A percentile compares a stretch with the other conserved stretches of the same genome.
Conservation (phyloP, 2,888 invertebrate genomes). For the Meganola albula region DNA sequence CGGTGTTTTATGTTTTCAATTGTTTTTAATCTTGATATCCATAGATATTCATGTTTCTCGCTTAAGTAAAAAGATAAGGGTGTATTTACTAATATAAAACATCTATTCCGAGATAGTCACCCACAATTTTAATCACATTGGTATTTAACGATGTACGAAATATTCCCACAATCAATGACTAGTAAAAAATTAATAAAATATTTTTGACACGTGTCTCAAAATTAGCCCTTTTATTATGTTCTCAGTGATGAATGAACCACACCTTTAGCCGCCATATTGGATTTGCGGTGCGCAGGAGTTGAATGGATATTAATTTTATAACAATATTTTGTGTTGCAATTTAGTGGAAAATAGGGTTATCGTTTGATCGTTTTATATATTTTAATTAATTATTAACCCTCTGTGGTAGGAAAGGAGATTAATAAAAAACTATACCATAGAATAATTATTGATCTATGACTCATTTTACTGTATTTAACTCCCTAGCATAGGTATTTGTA, state of each 20-base stretch:
- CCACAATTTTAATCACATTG: too few relatives aligned
- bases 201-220: conserved; percentile 45
- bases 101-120: too few relatives aligned
- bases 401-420: background rate
- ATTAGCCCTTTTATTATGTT: conserved; percentile 36
- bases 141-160: too few relatives aligned
- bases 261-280: conserved; percentile 21
- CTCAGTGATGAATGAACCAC: conserved; percentile 16
- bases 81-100: too few relatives aligned
- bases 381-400: background rate
- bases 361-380: conserved; percentile 13
- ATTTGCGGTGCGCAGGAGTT: conserved; percentile 17
- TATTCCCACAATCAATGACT: conserved; percentile 50
- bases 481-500: too few relatives aligned
- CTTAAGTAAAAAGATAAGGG: too few relatives aligned
- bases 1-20: too few relatives aligned
- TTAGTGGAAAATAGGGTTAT: conserved; percentile 22
- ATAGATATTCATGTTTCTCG: too few relatives aligned
- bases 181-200: conserved; percentile 41
- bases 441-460: too few relatives aligned
- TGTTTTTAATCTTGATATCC: too few relatives aligned
- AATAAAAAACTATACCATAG: background rate
- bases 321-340: conserved; percentile 15
- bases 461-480: too few relatives aligned
- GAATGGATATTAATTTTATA: conserved; percentile 23